phyloP scores from a whole-genome alignment of 2,113 vertebrate species.

The Cricetomys ansorgei region DNA sequence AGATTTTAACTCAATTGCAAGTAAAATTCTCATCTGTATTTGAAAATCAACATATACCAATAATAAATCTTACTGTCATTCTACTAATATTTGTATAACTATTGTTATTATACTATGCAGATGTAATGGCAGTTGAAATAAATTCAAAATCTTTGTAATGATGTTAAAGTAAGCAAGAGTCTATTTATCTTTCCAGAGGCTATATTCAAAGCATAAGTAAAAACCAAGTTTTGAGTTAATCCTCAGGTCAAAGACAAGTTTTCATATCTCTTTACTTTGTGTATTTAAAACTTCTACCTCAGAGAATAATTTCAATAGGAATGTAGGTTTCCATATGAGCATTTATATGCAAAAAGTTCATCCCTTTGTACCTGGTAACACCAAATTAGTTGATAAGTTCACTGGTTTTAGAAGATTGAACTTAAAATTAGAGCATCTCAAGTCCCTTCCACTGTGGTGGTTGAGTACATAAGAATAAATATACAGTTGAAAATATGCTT shows the following conservation, averaged over 20 bases:
- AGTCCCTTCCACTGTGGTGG: neutral
- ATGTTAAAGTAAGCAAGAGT: conserved; percentile 10
- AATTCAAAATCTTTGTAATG: conserved; percentile 37
- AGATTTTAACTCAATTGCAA: conserved; percentile 6
- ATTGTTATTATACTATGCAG: neutral
- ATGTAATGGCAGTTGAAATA: neutral
- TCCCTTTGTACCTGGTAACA: conserved; percentile 35
- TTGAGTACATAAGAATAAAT: conserved; percentile 42
- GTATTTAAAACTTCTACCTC: conserved; percentile 43
- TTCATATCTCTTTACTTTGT: neutral
- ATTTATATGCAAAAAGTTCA: neutral
- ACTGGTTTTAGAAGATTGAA: conserved; percentile 46
- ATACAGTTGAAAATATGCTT: neutral
- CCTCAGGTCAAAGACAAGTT: conserved; percentile 22
- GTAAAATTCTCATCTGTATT: neutral
- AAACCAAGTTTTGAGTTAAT: conserved; percentile 49
- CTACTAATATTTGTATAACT: neutral
- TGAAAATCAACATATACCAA: conserved; percentile 45
- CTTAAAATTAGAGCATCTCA: conserved; percentile 34
- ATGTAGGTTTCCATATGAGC: conserved; percentile 2
- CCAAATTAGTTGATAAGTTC: neutral
- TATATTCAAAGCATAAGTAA: conserved; percentile 26
- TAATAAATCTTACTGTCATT: conserved; percentile 12
- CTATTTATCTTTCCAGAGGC: conserved; percentile 19
- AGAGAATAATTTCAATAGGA: conserved; percentile 10